These are phyloP conservation scores for Lagopus muta DNA, from an alignment of 2,113 vertebrate genomes.

Conservation along the genomic window DNA sequence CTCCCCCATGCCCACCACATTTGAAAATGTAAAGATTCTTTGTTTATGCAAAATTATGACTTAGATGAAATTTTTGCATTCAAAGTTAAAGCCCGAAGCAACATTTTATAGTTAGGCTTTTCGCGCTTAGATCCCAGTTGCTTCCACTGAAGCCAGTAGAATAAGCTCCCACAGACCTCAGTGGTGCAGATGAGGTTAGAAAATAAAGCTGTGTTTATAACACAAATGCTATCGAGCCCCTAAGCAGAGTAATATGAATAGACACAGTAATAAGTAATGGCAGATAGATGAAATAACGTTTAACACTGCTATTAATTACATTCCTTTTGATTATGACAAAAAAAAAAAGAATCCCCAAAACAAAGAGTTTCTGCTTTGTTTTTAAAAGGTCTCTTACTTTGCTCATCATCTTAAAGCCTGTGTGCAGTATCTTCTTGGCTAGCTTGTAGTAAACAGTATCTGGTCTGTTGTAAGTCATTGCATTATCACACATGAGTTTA, in stretches of 20 bases:
- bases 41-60: neutral
- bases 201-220: neutral
- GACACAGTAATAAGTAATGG: neutral
- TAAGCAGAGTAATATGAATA: neutral
- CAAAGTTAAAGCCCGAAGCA: neutral
- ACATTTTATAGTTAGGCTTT: neutral
- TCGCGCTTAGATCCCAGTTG: neutral
- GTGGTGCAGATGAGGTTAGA: neutral
- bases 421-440: conserved; percentile 97
- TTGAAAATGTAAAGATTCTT: neutral
- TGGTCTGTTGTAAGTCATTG: conserved; percentile 98
- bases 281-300: conserved; percentile 10
- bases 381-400: conserved; percentile 85
- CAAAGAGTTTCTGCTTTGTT: neutral
- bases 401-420: conserved; percentile 99
- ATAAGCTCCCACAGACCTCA: neutral
- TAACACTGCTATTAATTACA: neutral
- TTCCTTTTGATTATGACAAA: neutral
- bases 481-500: conserved; percentile 99
- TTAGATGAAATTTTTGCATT: neutral
- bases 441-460: conserved; percentile 99
- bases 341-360: neutral
- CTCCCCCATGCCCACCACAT: neutral
- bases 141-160: neutral
- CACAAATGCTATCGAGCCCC: neutral